Percentiles rank a stretch among this genome's conserved stretches.
phyloP scores from a whole-genome alignment of 2,888 invertebrate genomes.

The Scaptomyza flava region DNA sequence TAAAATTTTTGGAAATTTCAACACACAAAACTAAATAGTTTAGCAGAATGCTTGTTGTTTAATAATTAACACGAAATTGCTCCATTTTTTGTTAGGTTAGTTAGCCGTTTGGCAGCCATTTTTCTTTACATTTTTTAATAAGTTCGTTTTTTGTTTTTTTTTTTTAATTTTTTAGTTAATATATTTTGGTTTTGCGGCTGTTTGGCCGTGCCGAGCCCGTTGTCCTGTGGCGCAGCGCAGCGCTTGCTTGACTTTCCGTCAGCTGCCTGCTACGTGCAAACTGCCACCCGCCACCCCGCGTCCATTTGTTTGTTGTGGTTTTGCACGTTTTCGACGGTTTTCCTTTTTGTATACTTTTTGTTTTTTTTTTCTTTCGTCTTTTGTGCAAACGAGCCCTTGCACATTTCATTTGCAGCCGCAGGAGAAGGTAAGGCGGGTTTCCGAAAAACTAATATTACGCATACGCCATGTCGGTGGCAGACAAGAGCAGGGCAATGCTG shows the following conservation, averaged over 20 bases:
- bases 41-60: not conserved
- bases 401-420: constrained; percentile 20
- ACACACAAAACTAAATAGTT: not conserved
- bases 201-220: not conserved
- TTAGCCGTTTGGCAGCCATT: constrained; percentile 6
- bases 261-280: not conserved
- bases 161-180: constrained; percentile 11
- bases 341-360: not conserved
- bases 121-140: not conserved
- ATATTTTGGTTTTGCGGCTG: constrained; percentile 3
- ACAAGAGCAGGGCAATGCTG: constrained; percentile 5
- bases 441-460: constrained; percentile 64
- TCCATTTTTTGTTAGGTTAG: not conserved
- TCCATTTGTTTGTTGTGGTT: constrained; percentile 44
- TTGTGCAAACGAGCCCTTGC: constrained; percentile 29
- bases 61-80: too few relatives aligned
- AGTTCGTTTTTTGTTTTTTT: not conserved
- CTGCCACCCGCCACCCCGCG: not conserved
- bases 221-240: not conserved
- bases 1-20: not conserved
- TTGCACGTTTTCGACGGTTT: constrained; percentile 23
- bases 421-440: not conserved
- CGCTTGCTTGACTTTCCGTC: not conserved
- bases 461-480: constrained; percentile 52
- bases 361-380: constrained; percentile 14